Evolutionary conservation across 2,113 vertebrate genomes (phyloP), one percentile per base, ranked within the genome.

Genomic region (Cygnus buccinator): DNA sequence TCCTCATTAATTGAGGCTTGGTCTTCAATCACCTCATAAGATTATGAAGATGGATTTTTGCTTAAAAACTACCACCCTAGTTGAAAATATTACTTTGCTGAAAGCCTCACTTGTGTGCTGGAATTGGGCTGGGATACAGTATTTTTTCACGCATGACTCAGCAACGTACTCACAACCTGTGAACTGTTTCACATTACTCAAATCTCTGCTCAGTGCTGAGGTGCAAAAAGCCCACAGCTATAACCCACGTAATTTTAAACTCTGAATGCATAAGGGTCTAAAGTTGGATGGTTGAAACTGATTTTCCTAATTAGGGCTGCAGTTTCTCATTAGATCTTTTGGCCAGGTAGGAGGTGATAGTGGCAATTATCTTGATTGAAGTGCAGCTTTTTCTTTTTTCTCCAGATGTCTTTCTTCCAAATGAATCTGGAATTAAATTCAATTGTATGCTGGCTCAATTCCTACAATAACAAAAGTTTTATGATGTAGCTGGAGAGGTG

Each of bases 11-110:
- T 80, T 85, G 81, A 83, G 46, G 28, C 48, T 95, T 73, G 95
- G 61, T 84, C 35, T 96, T 93, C 94, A 96, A 92, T 95, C 90
- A 82, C 66, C 62, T 93, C 78, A 77, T 87, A 82, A 72, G 68
- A 77, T 93, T 83, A 90, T n/a, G 31, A 62, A 57, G 65, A 39
- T n/a, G 77, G 25, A 52, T 63, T 90, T 96, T 88, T 82, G 23
- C 35, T 22, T 73, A 21, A 66, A 82, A 92, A 35, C 31, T 46
- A 28, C 55, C 31, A 63, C 29, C 19, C 28, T 50, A 31, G 14
- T 5, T 84, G 50, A 84, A 68, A 41, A 62, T 9, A 5, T 66
- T 70, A 46, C 3, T 81, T 90, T 6, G 33, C 43, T 71, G 16
- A 75, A 91, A 72, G 16, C 12, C 15, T 68, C 33, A 15, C 13